Evolutionary conservation across 2,113 vertebrate species (phyloP).

Genomic region (mouse (Mus musculus)): DNA sequence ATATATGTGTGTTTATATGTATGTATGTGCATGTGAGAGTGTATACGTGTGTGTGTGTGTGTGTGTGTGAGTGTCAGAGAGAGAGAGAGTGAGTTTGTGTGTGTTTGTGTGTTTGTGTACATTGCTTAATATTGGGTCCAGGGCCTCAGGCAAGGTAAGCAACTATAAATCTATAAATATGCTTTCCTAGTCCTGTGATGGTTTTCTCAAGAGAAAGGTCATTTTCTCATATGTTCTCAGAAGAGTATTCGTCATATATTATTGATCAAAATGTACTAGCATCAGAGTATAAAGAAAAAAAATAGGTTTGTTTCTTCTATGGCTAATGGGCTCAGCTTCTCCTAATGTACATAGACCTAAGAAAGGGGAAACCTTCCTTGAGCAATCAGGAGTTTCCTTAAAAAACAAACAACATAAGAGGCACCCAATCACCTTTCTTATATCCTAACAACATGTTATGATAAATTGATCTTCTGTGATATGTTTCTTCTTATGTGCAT

Average conservation of each 20-base stretch:
- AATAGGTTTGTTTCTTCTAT: fast-evolving
- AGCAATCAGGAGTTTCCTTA: not conserved
- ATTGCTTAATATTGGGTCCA: not conserved
- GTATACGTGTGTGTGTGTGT: not conserved
- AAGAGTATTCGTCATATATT: not conserved
- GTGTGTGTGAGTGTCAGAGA: too few relatives aligned
- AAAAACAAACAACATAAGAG: not conserved
- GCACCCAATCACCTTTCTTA: fast-evolving
- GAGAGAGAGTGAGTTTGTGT: too few relatives aligned
- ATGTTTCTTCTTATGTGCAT: not conserved
- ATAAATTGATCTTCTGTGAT: not conserved
- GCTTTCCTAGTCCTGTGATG: not conserved
- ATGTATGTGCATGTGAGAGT: not conserved
- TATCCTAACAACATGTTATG: not conserved
- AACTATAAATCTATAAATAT: not conserved
- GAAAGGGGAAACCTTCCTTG: not conserved
- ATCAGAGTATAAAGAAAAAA: not conserved
- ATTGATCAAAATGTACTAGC: not conserved
- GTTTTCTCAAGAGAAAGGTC: constrained; percentile 24
- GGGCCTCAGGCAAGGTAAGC: too few relatives aligned
- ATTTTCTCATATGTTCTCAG: not conserved
- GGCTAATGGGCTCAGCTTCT: not conserved
- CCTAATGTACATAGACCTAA: not conserved
- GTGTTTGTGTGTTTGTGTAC: not conserved
- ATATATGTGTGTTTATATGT: too few relatives aligned